phyloP scores from a whole-genome alignment of 2,113 vertebrate genomes.

The rabbit (Oryctolagus cuniculus) region mOryCun1.1 NC_091438.1:52036001-52036500 shows the following conservation, averaged over 20 bases:
- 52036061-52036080: conserved; percentile 74
- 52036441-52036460: too few relatives aligned
- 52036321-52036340: not conserved
- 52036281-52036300: not conserved
- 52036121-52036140: not conserved
- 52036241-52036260: not conserved
- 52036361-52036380: not conserved
- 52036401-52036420: not conserved
- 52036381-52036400: not conserved
- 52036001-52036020: conserved; percentile 70
- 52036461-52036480: too few relatives aligned
- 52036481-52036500: too few relatives aligned
- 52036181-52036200: not conserved
- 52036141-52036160: not conserved
- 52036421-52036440: not conserved
- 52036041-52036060: conserved; percentile 76
- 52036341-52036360: not conserved
- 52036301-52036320: not conserved
- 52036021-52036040: conserved; percentile 79
- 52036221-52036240: not conserved
- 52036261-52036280: conserved; percentile 4
- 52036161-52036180: not conserved
- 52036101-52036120: conserved; percentile 46
- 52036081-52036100: conserved; percentile 41
- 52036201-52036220: not conserved